Base-by-base conservation (phyloP, 2,113 vertebrate species). In the Chloebia gouldiae region DNA sequence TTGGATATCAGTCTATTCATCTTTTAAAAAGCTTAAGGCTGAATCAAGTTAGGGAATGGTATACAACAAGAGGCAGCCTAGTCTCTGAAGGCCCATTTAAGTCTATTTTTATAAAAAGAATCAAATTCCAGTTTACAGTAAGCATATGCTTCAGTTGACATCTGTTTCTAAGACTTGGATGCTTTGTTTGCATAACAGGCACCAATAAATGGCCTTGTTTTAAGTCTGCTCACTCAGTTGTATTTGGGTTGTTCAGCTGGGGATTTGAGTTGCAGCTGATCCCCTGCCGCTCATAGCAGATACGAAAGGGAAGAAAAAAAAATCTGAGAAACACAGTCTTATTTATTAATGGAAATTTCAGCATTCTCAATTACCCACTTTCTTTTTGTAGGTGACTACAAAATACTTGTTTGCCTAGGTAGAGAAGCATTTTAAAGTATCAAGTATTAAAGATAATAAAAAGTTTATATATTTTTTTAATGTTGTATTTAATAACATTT, bases 111-210 rank as follows among this genome's bases (percentile, higher is more conserved):
- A 97, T 97, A 98, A 98, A 98, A 97, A 97, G 97, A 98, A 98
- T 98, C 97, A 97, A 97, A 98, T 98, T 98, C 97, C 97, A 98
- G 97, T 98, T 98, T 98, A 98, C 98, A 98, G 98, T 98, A 97
- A 98, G 98, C 98, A 98, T 98, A 98, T 99, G 98, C 97, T 98
- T 98, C 97, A 97, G 97, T 97, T 98, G 98, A 98, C 98, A 98
- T 98, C 98, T 98, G 98, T 98, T 98, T 98, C 97, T 95, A 96
- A 98, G 97, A 97, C 97, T 97, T 96, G 97, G 97, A 96, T 87
- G 98, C 98, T 98, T 98, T 98, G 97, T 98, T 98, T 98, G 98
- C 98, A 98, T 98, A 98, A 98, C 98, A 98, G 97, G 96, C 97
- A 97, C 97, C 98, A 98, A 98, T 98, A 98, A 98, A 98, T 98